These are phyloP conservation scores for Papilio glaucus DNA, from an alignment of 1,140 invertebrate species.

Conservation along the genomic window DNA sequence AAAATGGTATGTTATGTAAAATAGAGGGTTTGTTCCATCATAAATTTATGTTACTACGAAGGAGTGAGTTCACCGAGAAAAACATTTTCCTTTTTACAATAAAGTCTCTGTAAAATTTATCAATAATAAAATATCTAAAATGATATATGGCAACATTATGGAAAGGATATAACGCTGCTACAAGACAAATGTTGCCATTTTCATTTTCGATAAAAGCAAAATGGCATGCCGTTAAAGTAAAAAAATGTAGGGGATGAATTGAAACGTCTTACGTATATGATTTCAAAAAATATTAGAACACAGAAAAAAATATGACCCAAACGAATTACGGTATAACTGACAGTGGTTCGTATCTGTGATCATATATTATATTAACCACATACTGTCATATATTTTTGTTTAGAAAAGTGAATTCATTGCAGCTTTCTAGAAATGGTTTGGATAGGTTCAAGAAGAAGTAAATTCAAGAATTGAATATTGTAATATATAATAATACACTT, in stretches of 20 bases:
- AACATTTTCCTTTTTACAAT: neutral
- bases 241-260: neutral
- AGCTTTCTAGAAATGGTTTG: too few relatives aligned
- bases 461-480: too few relatives aligned
- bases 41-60: too few relatives aligned
- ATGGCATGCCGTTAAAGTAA: constrained; percentile 14
- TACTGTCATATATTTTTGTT: too few relatives aligned
- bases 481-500: too few relatives aligned
- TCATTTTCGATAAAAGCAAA: constrained; percentile 23
- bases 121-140: neutral
- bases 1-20: too few relatives aligned
- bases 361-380: too few relatives aligned
- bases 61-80: neutral
- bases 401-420: too few relatives aligned
- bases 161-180: neutral
- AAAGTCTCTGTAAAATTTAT: constrained; percentile 9
- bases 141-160: neutral
- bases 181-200: constrained; percentile 14
- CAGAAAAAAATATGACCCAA: neutral
- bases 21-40: too few relatives aligned
- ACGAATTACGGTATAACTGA: neutral
- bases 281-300: neutral
- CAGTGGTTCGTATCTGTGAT: too few relatives aligned
- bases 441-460: too few relatives aligned
- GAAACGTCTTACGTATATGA: neutral